phyloP scores from a whole-genome alignment of 2,888 invertebrate genomes.

The Campoplex capitator region DNA sequence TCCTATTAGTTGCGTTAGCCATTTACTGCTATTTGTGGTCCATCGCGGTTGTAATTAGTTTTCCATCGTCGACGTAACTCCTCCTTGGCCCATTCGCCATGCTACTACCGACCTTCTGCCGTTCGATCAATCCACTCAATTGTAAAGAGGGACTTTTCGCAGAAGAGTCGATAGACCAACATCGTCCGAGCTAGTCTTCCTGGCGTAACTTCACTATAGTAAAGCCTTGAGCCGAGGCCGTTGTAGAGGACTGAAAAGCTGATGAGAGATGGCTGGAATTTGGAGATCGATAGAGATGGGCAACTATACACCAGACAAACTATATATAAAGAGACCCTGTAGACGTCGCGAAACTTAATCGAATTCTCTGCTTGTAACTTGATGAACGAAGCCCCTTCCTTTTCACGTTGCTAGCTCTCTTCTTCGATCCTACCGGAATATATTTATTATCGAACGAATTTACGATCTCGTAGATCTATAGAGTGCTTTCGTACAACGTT shows the following conservation, averaged over 20 bases:
- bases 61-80: conserved; percentile 73
- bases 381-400: conserved; percentile 67
- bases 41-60: conserved; percentile 80
- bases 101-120: conserved; percentile 36
- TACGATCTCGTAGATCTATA: background rate
- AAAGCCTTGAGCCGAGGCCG: conserved; percentile 22
- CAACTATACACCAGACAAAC: conserved; percentile 3
- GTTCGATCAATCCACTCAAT: conserved; percentile 54
- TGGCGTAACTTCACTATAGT: conserved; percentile 31
- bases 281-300: conserved; percentile 26
- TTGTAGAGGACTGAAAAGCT: conserved; percentile 13
- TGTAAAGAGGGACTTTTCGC: conserved; percentile 50
- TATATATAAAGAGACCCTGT: conserved; percentile 4
- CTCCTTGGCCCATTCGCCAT: conserved; percentile 21
- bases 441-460: conserved; percentile 56
- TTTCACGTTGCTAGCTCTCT: conserved; percentile 14
- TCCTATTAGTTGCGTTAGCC: conserved; percentile 72
- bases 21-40: conserved; percentile 78
- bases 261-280: conserved; percentile 22
- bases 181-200: conserved; percentile 48
- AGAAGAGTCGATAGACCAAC: conserved; percentile 52
- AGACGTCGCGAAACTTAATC: conserved; percentile 74
- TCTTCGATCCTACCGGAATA: conserved; percentile 48
- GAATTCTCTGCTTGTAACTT: conserved; percentile 75
- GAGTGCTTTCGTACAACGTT: conserved; percentile 18